Evolutionary conservation across 92 coral and sea anemone genomes (phyloP).

Genomic region (Siderastrea siderea): DNA sequence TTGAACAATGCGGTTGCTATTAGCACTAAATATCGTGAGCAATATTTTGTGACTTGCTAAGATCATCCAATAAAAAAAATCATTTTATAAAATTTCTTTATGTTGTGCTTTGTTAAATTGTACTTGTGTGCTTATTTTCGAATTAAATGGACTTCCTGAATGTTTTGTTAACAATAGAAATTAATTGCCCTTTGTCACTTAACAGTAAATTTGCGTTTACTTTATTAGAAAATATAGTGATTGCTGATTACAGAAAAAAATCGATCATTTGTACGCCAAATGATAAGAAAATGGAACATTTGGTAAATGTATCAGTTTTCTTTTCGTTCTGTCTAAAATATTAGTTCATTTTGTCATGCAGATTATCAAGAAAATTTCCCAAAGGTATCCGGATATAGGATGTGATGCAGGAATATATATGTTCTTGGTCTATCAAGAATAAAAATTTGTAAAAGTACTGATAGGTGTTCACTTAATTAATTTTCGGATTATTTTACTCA

Average conservation of each 20-base stretch:
- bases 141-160: background rate
- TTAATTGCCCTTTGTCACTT: conserved; percentile 7
- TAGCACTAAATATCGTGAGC: background rate
- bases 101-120: background rate
- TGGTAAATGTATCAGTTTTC: background rate
- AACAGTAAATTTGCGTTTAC: background rate
- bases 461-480: background rate
- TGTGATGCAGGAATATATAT: background rate
- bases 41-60: too few relatives aligned
- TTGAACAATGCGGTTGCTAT: background rate
- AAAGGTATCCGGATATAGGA: background rate
- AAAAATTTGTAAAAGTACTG: too few relatives aligned
- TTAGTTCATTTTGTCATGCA: background rate
- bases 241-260: too few relatives aligned
- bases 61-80: too few relatives aligned
- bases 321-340: background rate
- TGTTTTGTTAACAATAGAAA: background rate
- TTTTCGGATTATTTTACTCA: background rate
- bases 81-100: too few relatives aligned
- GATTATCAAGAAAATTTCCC: background rate
- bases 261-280: too few relatives aligned
- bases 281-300: background rate
- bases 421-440: background rate
- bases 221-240: too few relatives aligned
- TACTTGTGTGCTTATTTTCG: background rate